phyloP scores from a whole-genome alignment of 2,888 invertebrate genomes.

The Pyralis farinalis region DNA sequence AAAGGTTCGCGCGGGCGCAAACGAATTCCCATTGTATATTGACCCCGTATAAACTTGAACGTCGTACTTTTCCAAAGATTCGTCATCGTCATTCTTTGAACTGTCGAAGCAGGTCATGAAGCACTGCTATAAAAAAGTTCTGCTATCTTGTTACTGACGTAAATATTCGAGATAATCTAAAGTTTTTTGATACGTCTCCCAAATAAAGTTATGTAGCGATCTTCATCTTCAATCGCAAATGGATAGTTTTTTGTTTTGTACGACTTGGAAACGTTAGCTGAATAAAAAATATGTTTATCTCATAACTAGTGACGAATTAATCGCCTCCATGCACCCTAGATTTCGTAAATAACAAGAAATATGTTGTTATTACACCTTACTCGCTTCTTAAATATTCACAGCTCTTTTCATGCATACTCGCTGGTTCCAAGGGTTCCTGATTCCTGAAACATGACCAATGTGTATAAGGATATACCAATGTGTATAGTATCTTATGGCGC shows the following conservation, averaged over 20 bases:
- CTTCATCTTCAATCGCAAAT: slow-evolving; percentile 1
- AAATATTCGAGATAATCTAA: slow-evolving; percentile 2
- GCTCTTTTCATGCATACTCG: no score
- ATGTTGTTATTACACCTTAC: no score
- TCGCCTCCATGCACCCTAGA: no score
- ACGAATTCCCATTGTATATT: slow-evolving; percentile 8
- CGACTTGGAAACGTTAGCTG: not conserved
- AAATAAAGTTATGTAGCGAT: not conserved
- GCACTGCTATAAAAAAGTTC: slow-evolving; percentile 8
- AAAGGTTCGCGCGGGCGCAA: no score
- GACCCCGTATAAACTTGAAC: slow-evolving; percentile 6
- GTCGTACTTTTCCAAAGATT: slow-evolving; percentile 7
- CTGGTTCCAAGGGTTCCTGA: no score
- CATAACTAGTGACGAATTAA: not conserved
- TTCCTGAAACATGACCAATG: no score
- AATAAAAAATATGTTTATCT: not conserved
- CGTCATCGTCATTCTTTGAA: slow-evolving; percentile 10
- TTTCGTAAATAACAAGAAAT: no score
- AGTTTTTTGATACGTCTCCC: slow-evolving; percentile 2
- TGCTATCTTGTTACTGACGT: slow-evolving; percentile 9
- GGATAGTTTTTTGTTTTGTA: not conserved
- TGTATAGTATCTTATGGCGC: no score
- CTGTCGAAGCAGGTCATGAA: slow-evolving; percentile 10
- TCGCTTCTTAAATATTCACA: no score
- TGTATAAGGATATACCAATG: no score